These are phyloP conservation scores for Neotoma lepida DNA, from an alignment of 2,113 vertebrate genomes.

Conservation along the genomic window DNA sequence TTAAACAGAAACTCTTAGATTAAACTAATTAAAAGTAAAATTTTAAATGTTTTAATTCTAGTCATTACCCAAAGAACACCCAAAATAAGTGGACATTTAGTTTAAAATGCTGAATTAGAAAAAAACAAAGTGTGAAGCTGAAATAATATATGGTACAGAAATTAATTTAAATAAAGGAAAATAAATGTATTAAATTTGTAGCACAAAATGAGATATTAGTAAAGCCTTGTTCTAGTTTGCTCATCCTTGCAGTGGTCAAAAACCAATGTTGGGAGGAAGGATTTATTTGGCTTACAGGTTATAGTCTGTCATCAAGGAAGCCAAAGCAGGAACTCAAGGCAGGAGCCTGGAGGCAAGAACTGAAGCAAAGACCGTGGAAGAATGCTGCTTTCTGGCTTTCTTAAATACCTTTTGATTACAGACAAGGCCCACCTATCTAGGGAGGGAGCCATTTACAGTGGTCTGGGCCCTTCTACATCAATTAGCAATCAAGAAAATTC, in stretches of 20 bases:
- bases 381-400: background rate
- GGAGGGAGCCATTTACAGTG: background rate
- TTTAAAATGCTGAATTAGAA: conserved; percentile 22
- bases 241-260: background rate
- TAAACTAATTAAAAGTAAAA: background rate
- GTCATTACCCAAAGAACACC: background rate
- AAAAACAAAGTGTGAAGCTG: background rate
- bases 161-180: conserved; percentile 48
- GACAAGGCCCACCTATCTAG: background rate
- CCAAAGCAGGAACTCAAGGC: background rate
- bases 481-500: background rate
- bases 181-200: conserved; percentile 22
- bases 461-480: background rate
- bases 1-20: background rate
- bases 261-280: background rate
- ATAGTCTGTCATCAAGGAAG: background rate
- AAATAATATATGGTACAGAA: background rate
- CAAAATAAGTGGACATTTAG: conserved; percentile 12
- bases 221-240: background rate
- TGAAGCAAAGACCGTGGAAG: background rate
- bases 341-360: background rate
- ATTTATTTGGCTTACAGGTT: background rate
- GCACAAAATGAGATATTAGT: background rate
- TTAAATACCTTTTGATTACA: background rate
- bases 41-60: background rate